These are phyloP conservation scores for Umimayanthus kanabou DNA, from an alignment of 92 coral and sea anemone genomes.

Conservation along the genomic window DNA sequence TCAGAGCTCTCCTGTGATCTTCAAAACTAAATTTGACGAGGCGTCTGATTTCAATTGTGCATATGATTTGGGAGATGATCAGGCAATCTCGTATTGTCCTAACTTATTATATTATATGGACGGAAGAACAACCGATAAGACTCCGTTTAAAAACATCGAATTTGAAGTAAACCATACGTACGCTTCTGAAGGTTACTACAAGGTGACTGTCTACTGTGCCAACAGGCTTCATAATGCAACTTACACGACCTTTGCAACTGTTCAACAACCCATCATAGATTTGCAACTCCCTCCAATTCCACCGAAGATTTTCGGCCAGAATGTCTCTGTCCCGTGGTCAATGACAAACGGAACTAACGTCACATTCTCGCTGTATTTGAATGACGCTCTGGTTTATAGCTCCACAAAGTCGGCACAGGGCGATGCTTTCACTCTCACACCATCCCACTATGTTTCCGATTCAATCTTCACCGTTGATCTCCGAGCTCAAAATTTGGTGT, in stretches of 20 bases:
- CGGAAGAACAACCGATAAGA: conserved; percentile 51
- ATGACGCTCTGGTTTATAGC: conserved; percentile 28
- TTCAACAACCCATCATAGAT: conserved; percentile 61
- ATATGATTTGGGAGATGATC: conserved; percentile 63
- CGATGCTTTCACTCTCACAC: conserved; percentile 3
- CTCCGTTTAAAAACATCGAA: conserved; percentile 60
- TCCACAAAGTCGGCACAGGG: conserved; percentile 51
- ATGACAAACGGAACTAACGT: conserved; percentile 86
- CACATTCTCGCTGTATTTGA: conserved; percentile 50
- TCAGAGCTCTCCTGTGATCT: conserved; percentile 50
- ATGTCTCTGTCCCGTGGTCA: conserved; percentile 50
- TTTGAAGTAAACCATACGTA: conserved; percentile 49
- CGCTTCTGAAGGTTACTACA: conserved; percentile 51
- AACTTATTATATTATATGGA: conserved; percentile 56
- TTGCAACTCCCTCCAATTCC: conserved; percentile 33
- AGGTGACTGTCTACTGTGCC: conserved; percentile 50
- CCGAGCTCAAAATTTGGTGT: conserved; percentile 72
- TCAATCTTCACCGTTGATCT: conserved; percentile 53
- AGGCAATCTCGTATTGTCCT: conserved; percentile 41
- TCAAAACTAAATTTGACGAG: conserved; percentile 57
- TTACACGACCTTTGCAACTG: conserved; percentile 25
- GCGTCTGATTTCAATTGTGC: conserved; percentile 84
- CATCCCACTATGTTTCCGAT: conserved; percentile 14
- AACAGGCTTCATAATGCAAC: conserved; percentile 58
- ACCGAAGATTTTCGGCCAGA: conserved; percentile 49